Evolutionary conservation across 2,797 vertebrate genomes (phyloP), one percentile per base, ranked within the genome.

Genomic region (Tachyglossus aculeatus): DNA sequence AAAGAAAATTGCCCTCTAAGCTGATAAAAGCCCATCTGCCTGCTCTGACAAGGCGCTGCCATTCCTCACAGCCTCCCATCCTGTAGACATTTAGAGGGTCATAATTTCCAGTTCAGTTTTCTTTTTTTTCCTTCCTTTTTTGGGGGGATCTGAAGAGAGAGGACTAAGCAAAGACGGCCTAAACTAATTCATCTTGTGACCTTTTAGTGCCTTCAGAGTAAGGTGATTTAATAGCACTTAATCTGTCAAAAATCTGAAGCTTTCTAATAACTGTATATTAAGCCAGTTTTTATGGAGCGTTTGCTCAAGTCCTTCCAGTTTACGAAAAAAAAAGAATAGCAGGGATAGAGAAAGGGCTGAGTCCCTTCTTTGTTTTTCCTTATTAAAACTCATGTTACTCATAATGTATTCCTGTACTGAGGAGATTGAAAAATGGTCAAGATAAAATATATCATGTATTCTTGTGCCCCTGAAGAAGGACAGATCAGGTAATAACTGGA

Each of bases 161-260:
- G 86, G 89, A 90, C 84, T 68, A 74, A 82, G 86, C 81, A 88
- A 90, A 90, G 89, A 85, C 19, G 67, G 83, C 62, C 84, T 84
- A 71, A 92, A 91, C 89, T 88, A 90, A 93, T 93, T 92, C 82
- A 92, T 94, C 90, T 92, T 92, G 85, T 92, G 90, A 91, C 90
- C 92, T 93, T 92, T 91, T 85, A 86, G 83, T 71, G 88, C 89
- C 86, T 91, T 92, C 89, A 90, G 86, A 89, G 86, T 67, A 88
- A 92, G 90, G 86, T 93, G 91, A 93, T 93, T 93, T 93, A 93
- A 91, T 88, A 92, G 89, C 90, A 93, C 90, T 93, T 94, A 92
- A 92, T 93, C 90, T 90, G 90, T 93, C 92, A 92, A 85, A 88
- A 91, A 90, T 88, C 81, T 90, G 89, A 91, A 89, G 88, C 85